Evolutionary conservation across 2,888 invertebrate genomes (phyloP).

Genomic region (Mylabris sibirica): DNA sequence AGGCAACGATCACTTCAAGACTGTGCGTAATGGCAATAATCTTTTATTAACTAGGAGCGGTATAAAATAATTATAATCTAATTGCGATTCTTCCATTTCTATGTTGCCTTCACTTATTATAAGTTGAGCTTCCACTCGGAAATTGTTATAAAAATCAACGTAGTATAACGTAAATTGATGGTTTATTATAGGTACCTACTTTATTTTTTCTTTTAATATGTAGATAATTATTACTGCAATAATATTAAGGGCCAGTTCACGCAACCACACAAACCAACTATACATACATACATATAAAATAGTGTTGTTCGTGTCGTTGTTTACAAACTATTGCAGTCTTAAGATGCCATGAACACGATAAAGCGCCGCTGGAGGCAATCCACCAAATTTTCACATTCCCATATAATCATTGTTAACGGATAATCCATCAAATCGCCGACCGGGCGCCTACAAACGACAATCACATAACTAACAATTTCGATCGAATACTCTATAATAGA

Average conservation of each 20-base stretch:
- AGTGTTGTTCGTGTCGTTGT: constrained; percentile 22
- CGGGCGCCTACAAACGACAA: constrained; percentile 4
- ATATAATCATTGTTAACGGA: constrained; percentile 30
- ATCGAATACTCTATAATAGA: not conserved
- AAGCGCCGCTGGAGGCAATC: constrained; percentile 20
- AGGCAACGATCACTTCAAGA: constrained; percentile 48
- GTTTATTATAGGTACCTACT: not conserved
- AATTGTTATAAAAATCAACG: constrained; percentile 11
- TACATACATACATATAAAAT: not conserved
- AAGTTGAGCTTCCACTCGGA: constrained; percentile 9
- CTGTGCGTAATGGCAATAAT: constrained; percentile 43
- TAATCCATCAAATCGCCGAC: constrained; percentile 26
- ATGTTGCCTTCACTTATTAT: constrained; percentile 3
- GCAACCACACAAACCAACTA: constrained; percentile 3
- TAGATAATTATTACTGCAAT: constrained; percentile 10
- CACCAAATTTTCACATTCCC: constrained; percentile 29
- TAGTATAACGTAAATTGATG: not conserved
- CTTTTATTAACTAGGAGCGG: constrained; percentile 39
- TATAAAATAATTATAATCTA: constrained; percentile 38
- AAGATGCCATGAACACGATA: constrained; percentile 27
- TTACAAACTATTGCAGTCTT: constrained; percentile 18
- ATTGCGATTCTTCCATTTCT: constrained; percentile 25
- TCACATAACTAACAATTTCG: constrained; percentile 2
- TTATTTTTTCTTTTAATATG: not conserved
- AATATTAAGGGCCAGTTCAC: constrained; percentile 12